Percentiles rank a stretch among this genome's conserved stretches.
Evolutionary conservation across 2,888 invertebrate genomes (phyloP).

Genomic region (Cabera pusaria): DNA sequence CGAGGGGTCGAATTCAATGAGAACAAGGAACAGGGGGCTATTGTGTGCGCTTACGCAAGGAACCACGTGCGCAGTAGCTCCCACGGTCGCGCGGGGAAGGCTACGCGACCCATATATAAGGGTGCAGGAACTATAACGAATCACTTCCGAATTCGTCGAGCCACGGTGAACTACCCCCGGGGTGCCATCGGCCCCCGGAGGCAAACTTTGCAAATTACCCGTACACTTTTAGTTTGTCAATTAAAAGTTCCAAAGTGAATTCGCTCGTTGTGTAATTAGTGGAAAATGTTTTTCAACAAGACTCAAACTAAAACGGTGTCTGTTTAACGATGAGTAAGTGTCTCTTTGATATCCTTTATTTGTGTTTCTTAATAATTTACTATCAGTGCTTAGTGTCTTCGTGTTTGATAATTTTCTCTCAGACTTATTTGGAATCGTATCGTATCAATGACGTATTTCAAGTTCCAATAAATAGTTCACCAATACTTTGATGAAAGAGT

Average conservation of each 20-base stretch:
- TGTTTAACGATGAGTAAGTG: slow-evolving; percentile 40
- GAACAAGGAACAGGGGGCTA: slow-evolving; percentile 67
- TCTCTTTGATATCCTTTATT: slow-evolving; percentile 1
- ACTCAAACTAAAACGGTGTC: slow-evolving; percentile 21
- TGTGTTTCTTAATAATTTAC: background rate
- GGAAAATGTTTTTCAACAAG: slow-evolving; percentile 31
- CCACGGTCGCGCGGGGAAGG: slow-evolving; percentile 68
- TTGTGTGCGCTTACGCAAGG: slow-evolving; percentile 77
- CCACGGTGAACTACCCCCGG: slow-evolving; percentile 58
- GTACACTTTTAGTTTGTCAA: slow-evolving; percentile 46
- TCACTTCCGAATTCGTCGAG: slow-evolving; percentile 63
- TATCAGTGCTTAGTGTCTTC: too few relatives aligned
- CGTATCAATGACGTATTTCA: too few relatives aligned
- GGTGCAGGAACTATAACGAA: slow-evolving; percentile 42
- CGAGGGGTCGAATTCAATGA: slow-evolving; percentile 73
- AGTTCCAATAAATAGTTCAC: too few relatives aligned
- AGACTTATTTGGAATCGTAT: too few relatives aligned
- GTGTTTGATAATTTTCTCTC: too few relatives aligned
- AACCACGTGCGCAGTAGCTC: slow-evolving; percentile 72
- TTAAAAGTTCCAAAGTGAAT: slow-evolving; percentile 47
- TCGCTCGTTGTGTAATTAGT: slow-evolving; percentile 55
- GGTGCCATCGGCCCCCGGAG: slow-evolving; percentile 61
- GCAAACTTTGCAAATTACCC: slow-evolving; percentile 32
- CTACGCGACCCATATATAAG: slow-evolving; percentile 65
- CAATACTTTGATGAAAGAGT: too few relatives aligned